These are phyloP conservation scores for Bungarus multicinctus DNA, from an alignment of 2,113 vertebrate species.

Conservation along the genomic window DNA sequence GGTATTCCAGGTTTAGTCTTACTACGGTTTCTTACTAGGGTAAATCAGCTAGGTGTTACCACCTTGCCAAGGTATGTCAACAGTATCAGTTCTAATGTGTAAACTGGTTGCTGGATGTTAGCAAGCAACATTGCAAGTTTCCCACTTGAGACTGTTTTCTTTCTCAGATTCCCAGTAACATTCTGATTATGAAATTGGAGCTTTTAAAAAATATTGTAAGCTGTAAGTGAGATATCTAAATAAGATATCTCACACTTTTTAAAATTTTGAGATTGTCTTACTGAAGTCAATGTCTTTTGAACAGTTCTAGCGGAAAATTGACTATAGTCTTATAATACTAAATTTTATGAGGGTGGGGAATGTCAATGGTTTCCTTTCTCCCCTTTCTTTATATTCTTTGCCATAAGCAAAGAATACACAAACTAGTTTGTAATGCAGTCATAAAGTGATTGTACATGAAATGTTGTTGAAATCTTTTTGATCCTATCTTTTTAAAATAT, in stretches of 20 bases:
- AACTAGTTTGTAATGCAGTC: neutral
- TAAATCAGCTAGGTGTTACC: neutral
- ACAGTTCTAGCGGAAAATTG: neutral
- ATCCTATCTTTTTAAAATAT: conserved; percentile 1
- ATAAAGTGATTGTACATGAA: neutral
- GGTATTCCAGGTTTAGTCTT: too few species aligned
- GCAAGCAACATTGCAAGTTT: neutral
- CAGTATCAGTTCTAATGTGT: neutral
- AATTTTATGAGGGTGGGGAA: neutral
- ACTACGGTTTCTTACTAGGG: too few species aligned
- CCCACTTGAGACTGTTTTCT: neutral
- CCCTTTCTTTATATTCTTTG: neutral
- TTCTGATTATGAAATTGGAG: neutral
- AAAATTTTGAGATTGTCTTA: neutral
- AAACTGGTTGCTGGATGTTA: neutral
- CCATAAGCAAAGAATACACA: neutral
- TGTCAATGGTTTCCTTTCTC: neutral
- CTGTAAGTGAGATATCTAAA: too few species aligned
- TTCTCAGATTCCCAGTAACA: neutral
- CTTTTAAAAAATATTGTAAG: neutral
- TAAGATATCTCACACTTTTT: neutral
- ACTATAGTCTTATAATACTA: neutral
- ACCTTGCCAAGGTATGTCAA: neutral
- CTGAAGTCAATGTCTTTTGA: neutral
- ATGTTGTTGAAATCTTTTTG: conserved; percentile 19